Evolutionary conservation across 2,113 vertebrate genomes (phyloP).

Genomic region (Miniopterus natalensis): DNA sequence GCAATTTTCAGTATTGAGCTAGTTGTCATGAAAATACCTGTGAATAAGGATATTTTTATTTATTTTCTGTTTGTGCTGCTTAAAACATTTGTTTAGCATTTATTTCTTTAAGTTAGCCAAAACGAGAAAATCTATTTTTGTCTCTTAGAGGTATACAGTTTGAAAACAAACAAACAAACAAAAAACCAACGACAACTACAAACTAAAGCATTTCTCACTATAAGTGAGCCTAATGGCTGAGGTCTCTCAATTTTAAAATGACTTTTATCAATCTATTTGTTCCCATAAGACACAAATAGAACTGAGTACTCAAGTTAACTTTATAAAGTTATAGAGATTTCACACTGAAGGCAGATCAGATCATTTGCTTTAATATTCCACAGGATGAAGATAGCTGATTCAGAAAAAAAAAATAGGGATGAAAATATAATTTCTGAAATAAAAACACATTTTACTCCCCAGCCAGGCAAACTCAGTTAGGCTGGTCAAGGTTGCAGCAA

Average conservation of each 20-base stretch:
- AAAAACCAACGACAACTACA: background rate
- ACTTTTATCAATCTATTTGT: background rate
- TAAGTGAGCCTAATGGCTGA: background rate
- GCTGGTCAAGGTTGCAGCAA: background rate
- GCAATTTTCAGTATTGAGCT: background rate
- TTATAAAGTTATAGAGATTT: background rate
- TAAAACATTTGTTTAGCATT: background rate
- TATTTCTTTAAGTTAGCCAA: background rate
- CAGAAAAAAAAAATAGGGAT: background rate
- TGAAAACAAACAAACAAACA: background rate
- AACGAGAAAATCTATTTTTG: background rate
- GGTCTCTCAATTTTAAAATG: background rate
- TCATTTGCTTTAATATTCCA: background rate
- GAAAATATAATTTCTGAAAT: conserved; percentile 33
- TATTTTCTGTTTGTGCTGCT: background rate
- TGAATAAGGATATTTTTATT: background rate
- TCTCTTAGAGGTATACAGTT: background rate
- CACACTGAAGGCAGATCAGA: background rate
- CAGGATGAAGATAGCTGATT: background rate
- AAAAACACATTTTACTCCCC: conserved; percentile 13
- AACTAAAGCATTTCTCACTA: background rate
- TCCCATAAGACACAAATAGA: background rate
- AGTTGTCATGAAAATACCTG: background rate
- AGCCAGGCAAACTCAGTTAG: background rate
- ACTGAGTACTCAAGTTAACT: background rate